Percentiles rank a stretch among this genome's conserved stretches.
phyloP scores from a whole-genome alignment of 1,140 invertebrate species.

The Drosophila guanche region DNA sequence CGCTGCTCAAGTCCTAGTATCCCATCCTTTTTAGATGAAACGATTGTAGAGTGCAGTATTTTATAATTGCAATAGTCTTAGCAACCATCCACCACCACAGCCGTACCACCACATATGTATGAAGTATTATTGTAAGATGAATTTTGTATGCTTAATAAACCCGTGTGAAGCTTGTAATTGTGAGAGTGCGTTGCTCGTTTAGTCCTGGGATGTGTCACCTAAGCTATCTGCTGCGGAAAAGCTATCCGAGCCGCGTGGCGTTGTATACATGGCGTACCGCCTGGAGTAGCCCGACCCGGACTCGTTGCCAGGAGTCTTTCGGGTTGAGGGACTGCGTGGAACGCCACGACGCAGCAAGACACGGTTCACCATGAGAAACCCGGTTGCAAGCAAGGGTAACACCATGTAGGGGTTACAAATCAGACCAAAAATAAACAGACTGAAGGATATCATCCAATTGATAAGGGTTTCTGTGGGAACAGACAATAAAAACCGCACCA shows the following conservation, averaged over 20 bases:
- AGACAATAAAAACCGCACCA: background rate
- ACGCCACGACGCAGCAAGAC: constrained; percentile 24
- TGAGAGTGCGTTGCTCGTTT: too few relatives aligned
- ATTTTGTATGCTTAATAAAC: constrained; percentile 3
- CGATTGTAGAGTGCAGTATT: constrained; percentile 19
- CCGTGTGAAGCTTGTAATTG: background rate
- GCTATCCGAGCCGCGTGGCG: too few relatives aligned
- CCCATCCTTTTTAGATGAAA: background rate
- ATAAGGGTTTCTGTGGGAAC: constrained; percentile 45
- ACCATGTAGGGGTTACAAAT: constrained; percentile 61
- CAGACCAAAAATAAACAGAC: constrained; percentile 37
- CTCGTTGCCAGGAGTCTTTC: constrained; percentile 21
- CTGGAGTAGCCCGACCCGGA: too few relatives aligned
- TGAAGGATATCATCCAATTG: constrained; percentile 59
- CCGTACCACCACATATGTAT: background rate
- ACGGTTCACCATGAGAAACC: constrained; percentile 30
- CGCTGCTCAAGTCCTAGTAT: constrained; percentile 38
- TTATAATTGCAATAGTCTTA: background rate
- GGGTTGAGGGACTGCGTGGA: background rate
- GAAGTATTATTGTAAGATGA: background rate
- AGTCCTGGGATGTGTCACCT: background rate
- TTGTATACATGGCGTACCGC: too few relatives aligned
- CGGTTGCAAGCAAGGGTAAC: constrained; percentile 35
- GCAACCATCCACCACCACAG: background rate
- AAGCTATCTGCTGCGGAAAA: too few relatives aligned